phyloP scores from a whole-genome alignment of 2,888 invertebrate genomes.

The Melangyna quadrimaculata region DNA sequence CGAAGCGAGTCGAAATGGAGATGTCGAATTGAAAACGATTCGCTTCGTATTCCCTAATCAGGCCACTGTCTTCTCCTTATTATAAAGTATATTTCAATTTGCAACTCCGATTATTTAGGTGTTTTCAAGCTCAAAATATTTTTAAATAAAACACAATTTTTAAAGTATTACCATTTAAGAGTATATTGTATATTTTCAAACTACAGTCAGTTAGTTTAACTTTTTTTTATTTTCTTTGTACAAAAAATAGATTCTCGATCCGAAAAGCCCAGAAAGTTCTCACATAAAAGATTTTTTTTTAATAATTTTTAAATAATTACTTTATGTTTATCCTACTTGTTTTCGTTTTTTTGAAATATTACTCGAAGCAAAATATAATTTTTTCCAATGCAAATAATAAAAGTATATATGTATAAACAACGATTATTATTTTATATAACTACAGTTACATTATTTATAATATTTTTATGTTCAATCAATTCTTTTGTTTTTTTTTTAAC shows the following conservation, averaged over 20 bases:
- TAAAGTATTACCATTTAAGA: conserved; percentile 48
- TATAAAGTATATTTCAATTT: no score
- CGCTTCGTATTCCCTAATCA: no score
- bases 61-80: no score
- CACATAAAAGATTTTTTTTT: conserved; percentile 48
- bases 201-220: conserved; percentile 52
- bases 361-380: conserved; percentile 54
- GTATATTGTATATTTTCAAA: conserved; percentile 68
- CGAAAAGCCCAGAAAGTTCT: conserved; percentile 61
- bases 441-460: conserved; percentile 9
- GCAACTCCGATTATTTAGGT: no score
- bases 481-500: conserved; percentile 13
- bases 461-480: conserved; percentile 29
- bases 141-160: conserved; percentile 5
- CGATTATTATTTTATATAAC: conserved; percentile 49
- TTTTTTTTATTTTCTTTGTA: conserved; percentile 57
- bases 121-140: no score
- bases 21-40: no score
- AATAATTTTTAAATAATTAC: conserved; percentile 38
- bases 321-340: conserved; percentile 24
- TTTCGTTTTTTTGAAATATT: conserved; percentile 28
- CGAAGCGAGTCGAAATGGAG: no score
- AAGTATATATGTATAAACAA: conserved; percentile 50
- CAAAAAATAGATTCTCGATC: conserved; percentile 68
- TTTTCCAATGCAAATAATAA: conserved; percentile 42